Evolutionary conservation across 1,140 invertebrate species (phyloP), one percentile per base, ranked within the genome.

Genomic region (Cydia splendana): DNA sequence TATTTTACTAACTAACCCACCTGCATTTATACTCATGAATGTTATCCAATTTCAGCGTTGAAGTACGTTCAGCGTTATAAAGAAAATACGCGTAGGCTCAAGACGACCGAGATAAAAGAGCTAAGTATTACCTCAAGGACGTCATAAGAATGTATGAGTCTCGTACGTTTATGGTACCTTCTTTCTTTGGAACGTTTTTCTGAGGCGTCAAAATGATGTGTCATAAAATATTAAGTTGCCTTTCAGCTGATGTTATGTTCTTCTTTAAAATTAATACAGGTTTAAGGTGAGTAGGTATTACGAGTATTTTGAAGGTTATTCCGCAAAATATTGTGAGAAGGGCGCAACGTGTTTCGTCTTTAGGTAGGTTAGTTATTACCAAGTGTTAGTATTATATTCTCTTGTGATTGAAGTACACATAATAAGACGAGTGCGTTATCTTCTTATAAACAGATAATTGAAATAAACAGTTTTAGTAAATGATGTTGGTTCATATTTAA

Each of bases 181-280:
- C 57, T 62, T 24, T 4, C 3, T 24, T 24, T 62, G 9, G 10
- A 4, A 12, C 9, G 57, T 12, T 62, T 18, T 6, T 62, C 57
- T 24, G 20, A 71, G 2, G 67, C 30, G 67, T 18, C 6, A 38
- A 42, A 38, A 71, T 69, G 30, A 69, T 42, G 34, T 45, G 67
- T 71, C 34, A 71, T 71, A 71, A 71, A 71, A 71, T 71, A 71
- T 71, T 71, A 71, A 71, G 10, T 71, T 30, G 67, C 34, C 18
- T 71, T 71, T 24, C 15, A 38, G 67, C 30, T 18, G 15, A n/a
- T 71, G 65, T 71, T 71, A 71, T 20, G 67, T 45, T 71, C 12
- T 71, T 7, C 12, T 34, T 71, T 71, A 18, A 71, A 18, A 69
- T 69, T 38, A 34, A 34, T 69, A 38, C 15, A 69, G n/a, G 62